Conservation (phyloP, 2,888 invertebrate species). For the Andrena dorsata region DNA sequence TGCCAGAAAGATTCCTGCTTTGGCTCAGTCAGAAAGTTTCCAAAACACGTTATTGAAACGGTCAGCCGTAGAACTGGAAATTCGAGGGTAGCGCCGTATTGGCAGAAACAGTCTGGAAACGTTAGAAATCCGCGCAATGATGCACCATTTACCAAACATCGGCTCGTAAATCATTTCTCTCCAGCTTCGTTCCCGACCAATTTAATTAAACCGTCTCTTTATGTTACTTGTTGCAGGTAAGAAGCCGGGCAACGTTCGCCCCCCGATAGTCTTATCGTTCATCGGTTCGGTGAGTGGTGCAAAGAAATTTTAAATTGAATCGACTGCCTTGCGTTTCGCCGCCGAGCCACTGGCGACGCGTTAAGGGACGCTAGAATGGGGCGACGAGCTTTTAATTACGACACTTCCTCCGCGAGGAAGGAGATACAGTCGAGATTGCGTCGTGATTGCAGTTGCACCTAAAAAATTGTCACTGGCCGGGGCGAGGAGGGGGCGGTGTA, state of each 20-base stretch:
- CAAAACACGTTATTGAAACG: conserved; percentile 39
- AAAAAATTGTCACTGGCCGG: conserved; percentile 41
- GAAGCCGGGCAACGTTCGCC: conserved; percentile 55
- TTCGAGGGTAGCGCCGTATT: conserved; percentile 22
- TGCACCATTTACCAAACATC: conserved; percentile 4
- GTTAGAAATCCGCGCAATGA: conserved; percentile 21
- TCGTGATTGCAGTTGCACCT: not conserved
- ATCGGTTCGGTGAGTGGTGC: conserved; percentile 63
- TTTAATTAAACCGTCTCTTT: conserved; percentile 64
- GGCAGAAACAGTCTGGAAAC: conserved; percentile 8
- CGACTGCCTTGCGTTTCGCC: conserved; percentile 55
- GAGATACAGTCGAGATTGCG: conserved; percentile 3
- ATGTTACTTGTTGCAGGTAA: conserved; percentile 77
- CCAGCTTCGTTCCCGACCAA: conserved; percentile 7
- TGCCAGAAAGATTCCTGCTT: conserved; percentile 3
- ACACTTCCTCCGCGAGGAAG: conserved; percentile 23
- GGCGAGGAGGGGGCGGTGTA: not conserved
- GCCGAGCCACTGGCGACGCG: not conserved
- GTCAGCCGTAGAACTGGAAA: conserved; percentile 7
- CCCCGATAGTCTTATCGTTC: conserved; percentile 56
- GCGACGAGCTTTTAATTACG: conserved; percentile 56
- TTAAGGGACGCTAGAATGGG: not conserved
- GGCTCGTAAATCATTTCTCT: conserved; percentile 30
- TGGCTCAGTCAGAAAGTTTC: conserved; percentile 5
- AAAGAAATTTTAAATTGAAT: conserved; percentile 76